Percentiles rank a stretch among this genome's conserved stretches.
phyloP scores from a whole-genome alignment of 2,888 invertebrate species.

The Trypoxylon attenuatum region DNA sequence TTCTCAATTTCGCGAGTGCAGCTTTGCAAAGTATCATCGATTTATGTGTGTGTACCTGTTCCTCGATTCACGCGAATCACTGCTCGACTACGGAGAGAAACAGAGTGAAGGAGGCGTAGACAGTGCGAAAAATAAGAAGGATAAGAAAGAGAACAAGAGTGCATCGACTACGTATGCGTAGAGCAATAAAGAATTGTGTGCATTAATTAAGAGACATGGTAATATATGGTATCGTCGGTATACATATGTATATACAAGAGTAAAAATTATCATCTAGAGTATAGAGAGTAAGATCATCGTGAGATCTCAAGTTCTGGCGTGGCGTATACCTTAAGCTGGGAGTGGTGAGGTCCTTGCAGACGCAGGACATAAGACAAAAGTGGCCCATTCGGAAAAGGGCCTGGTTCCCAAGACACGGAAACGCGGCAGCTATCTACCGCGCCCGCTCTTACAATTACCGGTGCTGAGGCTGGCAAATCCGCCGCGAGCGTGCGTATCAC shows the following conservation, averaged over 20 bases:
- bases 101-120: too few relatives aligned
- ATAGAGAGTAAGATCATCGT: too few relatives aligned
- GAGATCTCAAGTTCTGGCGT: conserved; percentile 61
- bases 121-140: too few relatives aligned
- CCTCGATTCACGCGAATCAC: too few relatives aligned
- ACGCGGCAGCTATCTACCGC: conserved; percentile 89
- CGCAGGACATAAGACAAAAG: conserved; percentile 89
- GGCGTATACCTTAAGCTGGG: conserved; percentile 81
- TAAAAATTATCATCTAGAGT: neutral
- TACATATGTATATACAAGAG: too few relatives aligned
- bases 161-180: too few relatives aligned
- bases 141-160: too few relatives aligned
- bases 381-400: conserved; percentile 90
- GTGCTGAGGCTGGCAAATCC: conserved; percentile 86
- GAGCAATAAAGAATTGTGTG: conserved; percentile 5
- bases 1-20: too few relatives aligned
- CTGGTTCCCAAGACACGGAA: conserved; percentile 92
- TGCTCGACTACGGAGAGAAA: too few relatives aligned
- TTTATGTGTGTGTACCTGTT: too few relatives aligned
- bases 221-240: too few relatives aligned
- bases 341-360: conserved; percentile 78
- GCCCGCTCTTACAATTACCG: conserved; percentile 84
- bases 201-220: neutral
- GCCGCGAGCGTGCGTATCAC: conserved; percentile 85
- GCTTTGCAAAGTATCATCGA: too few relatives aligned